Percentiles rank a stretch among this genome's conserved stretches.
Evolutionary conservation across 2,888 invertebrate species (phyloP).

Genomic region (Coleophora flavipennella): DNA sequence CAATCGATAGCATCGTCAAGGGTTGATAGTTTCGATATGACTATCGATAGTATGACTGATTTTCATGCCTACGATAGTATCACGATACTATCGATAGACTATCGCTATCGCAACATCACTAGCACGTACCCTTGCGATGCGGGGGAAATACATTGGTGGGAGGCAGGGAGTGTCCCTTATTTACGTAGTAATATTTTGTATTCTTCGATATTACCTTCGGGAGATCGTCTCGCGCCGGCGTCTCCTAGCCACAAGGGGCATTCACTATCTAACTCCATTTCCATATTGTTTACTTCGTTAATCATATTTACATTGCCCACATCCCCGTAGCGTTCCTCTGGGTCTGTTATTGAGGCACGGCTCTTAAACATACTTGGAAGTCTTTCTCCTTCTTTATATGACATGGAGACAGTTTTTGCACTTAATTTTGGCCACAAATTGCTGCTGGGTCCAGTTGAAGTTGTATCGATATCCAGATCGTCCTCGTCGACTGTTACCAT

Average conservation of each 20-base stretch:
- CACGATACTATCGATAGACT: too few relatives aligned
- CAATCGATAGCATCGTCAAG: too few relatives aligned
- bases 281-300: constrained; percentile 8
- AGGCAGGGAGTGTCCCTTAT: too few relatives aligned
- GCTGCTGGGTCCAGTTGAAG: constrained; percentile 12
- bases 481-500: constrained; percentile 88
- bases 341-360: constrained; percentile 22
- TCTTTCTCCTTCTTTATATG: constrained; percentile 13
- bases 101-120: too few relatives aligned
- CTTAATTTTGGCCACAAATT: constrained; percentile 12
- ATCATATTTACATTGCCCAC: too few relatives aligned
- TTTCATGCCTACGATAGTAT: too few relatives aligned
- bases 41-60: too few relatives aligned
- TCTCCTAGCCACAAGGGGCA: constrained; percentile 76
- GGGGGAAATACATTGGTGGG: too few relatives aligned
- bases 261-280: constrained; percentile 37
- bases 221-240: constrained; percentile 80
- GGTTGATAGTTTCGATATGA: too few relatives aligned
- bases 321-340: constrained; percentile 2
- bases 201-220: constrained; percentile 77
- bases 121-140: too few relatives aligned
- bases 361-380: constrained; percentile 28
- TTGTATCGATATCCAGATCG: constrained; percentile 75
- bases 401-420: constrained; percentile 9
- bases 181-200: too few relatives aligned